Evolutionary conservation across 1,140 invertebrate genomes (phyloP).

Genomic region (Neelides sp.): DNA sequence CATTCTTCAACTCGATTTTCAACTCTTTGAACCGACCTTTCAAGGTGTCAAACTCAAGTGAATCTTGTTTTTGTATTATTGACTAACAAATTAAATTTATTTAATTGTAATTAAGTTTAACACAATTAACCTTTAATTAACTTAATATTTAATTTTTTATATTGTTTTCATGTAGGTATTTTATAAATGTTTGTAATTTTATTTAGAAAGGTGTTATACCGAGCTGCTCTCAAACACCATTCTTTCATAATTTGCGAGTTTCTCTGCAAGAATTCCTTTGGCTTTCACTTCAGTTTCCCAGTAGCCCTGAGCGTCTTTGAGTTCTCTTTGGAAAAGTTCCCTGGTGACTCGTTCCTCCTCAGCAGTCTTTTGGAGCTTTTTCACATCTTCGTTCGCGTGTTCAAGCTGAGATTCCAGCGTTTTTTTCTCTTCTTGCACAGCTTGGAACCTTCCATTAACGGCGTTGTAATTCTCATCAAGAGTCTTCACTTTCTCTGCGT

Average conservation of each 20-base stretch:
- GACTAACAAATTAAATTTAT: neutral
- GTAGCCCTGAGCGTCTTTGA: slow-evolving; percentile 7
- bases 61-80: slow-evolving; percentile 5
- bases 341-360: slow-evolving; percentile 8
- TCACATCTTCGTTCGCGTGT: neutral
- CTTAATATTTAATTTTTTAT: neutral
- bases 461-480: neutral
- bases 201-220: no score
- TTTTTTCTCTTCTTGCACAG: neutral
- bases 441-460: slow-evolving; percentile 3
- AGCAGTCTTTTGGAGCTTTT: neutral
- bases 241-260: slow-evolving; percentile 19
- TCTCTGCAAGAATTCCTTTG: slow-evolving; percentile 15
- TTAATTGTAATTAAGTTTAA: neutral
- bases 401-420: slow-evolving; percentile 4
- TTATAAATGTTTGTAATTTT: no score
- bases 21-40: slow-evolving; percentile 13
- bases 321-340: slow-evolving; percentile 13
- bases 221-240: no score
- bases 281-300: slow-evolving; percentile 22
- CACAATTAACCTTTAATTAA: neutral
- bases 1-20: slow-evolving; percentile 9
- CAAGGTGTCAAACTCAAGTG: slow-evolving; percentile 3
- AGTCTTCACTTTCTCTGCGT: neutral
- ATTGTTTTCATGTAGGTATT: neutral